These are phyloP conservation scores for Dryobota labecula DNA, from an alignment of 2,888 invertebrate genomes.

Conservation along the genomic window DNA sequence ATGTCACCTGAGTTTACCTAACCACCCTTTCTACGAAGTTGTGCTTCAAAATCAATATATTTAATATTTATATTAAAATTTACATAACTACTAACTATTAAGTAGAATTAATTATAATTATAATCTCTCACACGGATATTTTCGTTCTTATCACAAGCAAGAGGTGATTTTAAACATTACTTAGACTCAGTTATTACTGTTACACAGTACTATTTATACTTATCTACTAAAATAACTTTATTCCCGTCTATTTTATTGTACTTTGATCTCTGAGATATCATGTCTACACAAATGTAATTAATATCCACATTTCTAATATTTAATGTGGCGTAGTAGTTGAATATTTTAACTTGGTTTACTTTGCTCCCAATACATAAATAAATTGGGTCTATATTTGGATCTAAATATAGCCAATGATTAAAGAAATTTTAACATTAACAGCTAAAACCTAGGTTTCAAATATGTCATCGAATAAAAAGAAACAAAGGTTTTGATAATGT, in stretches of 20 bases:
- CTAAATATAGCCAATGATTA: neutral
- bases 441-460: neutral
- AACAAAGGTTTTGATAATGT: neutral
- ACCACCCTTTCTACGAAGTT: constrained; percentile 33
- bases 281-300: constrained; percentile 27
- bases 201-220: constrained; percentile 60
- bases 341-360: neutral
- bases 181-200: constrained; percentile 64
- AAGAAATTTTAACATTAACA: neutral
- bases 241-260: constrained; percentile 58
- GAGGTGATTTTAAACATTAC: constrained; percentile 59
- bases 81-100: constrained; percentile 59
- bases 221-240: constrained; percentile 53
- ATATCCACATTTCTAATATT: constrained; percentile 10
- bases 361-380: neutral
- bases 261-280: constrained; percentile 53
- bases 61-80: constrained; percentile 47
- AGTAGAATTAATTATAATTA: constrained; percentile 55
- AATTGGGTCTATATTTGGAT: neutral
- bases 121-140: constrained; percentile 55
- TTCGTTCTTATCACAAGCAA: constrained; percentile 68
- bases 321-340: constrained; percentile 7
- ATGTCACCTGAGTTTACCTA: neutral
- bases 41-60: constrained; percentile 65
- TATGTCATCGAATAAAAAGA: neutral